Evolutionary conservation across 2,797 vertebrate species (phyloP).

Genomic region (Crocidura indochinensis): DNA sequence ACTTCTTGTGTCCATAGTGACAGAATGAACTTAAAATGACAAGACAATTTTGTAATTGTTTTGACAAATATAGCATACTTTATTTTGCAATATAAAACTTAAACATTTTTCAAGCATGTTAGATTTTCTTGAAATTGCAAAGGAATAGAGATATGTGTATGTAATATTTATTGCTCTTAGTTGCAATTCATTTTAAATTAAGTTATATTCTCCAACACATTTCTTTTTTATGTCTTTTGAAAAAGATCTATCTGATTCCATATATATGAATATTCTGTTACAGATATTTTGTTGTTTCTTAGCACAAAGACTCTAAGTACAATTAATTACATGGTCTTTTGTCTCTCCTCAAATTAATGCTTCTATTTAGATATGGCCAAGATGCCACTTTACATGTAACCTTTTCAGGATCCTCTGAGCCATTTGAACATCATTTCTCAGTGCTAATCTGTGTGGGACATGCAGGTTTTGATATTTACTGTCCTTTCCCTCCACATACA

Average conservation of each 20-base stretch:
- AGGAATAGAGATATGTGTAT: background rate
- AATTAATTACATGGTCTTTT: too few species aligned
- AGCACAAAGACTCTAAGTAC: background rate
- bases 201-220: background rate
- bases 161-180: background rate
- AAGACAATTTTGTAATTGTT: background rate
- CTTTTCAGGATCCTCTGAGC: background rate
- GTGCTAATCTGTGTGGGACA: background rate
- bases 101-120: conserved; percentile 6
- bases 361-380: background rate
- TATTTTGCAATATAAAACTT: background rate
- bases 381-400: background rate
- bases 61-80: background rate
- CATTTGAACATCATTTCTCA: background rate
- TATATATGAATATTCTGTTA: background rate
- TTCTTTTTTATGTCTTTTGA: background rate
- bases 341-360: background rate
- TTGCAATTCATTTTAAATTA: background rate
- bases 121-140: background rate
- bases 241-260: background rate
- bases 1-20: background rate
- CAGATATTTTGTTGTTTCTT: background rate
- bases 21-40: background rate
- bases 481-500: fast-evolving
- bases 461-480: too few species aligned